Conservation (phyloP, 2,797 vertebrate species). For the Danionella dracula region DNA sequence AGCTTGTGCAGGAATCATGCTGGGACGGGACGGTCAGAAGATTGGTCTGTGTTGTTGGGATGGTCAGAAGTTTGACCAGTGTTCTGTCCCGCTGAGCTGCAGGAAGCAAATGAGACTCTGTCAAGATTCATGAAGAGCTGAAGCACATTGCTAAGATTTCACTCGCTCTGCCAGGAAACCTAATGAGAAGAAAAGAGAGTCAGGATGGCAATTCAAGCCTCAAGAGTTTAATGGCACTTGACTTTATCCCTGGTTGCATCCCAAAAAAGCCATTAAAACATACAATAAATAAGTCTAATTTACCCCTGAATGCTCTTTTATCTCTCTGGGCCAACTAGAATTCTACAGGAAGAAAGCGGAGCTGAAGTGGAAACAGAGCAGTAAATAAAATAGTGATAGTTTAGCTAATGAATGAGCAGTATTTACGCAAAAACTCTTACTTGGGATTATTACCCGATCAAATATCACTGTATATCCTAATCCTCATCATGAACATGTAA, state of each 20-base stretch:
- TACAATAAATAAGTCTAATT: slow-evolving; percentile 16
- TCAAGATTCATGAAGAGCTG: not conserved
- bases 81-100: slow-evolving; percentile 45
- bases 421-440: not conserved
- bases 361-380: not conserved
- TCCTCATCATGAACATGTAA: no score
- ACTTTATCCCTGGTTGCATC: not conserved
- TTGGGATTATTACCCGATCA: no score
- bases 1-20: slow-evolving; percentile 56
- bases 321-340: not conserved
- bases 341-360: slow-evolving; percentile 15
- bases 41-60: slow-evolving; percentile 57
- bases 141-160: not conserved
- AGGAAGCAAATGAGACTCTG: slow-evolving; percentile 55
- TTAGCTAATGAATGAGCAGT: not conserved
- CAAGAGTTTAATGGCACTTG: not conserved
- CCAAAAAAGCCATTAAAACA: slow-evolving; percentile 9
- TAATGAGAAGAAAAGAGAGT: slow-evolving; percentile 3
- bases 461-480: no score
- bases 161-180: slow-evolving; percentile 12
- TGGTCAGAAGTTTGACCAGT: slow-evolving; percentile 63
- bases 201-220: slow-evolving; percentile 8
- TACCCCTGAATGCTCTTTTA: not conserved
- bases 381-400: not conserved
- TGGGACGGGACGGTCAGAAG: slow-evolving; percentile 61